A percentile compares a stretch with the other conserved stretches of the same genome.
Evolutionary conservation across 2,113 vertebrate species (phyloP).

Genomic region (Chionis minor): DNA sequence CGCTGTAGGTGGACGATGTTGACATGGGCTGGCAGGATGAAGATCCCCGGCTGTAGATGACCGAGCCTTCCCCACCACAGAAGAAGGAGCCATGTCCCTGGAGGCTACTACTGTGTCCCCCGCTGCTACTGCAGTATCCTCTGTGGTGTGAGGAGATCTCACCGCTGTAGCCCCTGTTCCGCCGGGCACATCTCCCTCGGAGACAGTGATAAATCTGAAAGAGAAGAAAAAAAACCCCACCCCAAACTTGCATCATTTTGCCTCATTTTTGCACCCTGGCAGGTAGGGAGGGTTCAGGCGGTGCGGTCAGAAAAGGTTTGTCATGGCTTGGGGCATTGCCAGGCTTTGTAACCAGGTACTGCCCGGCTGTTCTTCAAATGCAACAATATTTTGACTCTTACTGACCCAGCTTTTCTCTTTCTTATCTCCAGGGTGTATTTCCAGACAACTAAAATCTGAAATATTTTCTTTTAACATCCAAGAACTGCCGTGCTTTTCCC

Average conservation of each 20-base stretch:
- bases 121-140: fast-evolving
- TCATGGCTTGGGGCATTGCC: not conserved
- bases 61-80: not conserved
- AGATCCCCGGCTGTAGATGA: not conserved
- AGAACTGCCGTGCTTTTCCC: not conserved
- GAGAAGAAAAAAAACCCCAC: too few species aligned
- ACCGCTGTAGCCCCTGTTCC: not conserved
- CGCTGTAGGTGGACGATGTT: not conserved
- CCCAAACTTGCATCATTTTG: fast-evolving
- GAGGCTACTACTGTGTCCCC: not conserved
- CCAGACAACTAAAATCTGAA: not conserved
- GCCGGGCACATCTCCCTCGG: not conserved
- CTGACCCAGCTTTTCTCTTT: not conserved
- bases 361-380: not conserved
- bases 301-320: not conserved
- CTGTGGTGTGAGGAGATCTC: not conserved
- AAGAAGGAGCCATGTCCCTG: not conserved
- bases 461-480: not conserved
- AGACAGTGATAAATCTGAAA: not conserved
- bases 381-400: not conserved
- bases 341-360: fast-evolving
- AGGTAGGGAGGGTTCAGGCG: not conserved
- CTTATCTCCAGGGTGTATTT: not conserved
- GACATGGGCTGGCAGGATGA: not conserved
- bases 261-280: not conserved